These are phyloP conservation scores for Indicator maculatus DNA, from an alignment of 2,113 vertebrate species.

Conservation along the genomic window DNA sequence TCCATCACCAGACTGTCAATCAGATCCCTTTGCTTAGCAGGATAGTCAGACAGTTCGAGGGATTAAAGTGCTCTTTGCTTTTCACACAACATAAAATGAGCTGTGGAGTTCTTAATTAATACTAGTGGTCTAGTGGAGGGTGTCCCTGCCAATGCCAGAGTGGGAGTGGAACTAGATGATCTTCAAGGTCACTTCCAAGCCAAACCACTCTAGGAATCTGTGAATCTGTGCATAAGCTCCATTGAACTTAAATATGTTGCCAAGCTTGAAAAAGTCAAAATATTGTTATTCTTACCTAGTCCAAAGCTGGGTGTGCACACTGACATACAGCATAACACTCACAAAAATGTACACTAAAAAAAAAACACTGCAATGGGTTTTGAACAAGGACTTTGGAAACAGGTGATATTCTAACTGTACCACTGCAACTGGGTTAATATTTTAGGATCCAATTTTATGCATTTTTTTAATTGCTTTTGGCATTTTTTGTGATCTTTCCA, in stretches of 20 bases:
- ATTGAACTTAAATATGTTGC: not conserved
- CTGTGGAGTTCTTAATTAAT: not conserved
- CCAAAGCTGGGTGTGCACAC: not conserved
- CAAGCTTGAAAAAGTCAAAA: not conserved
- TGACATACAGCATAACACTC: not conserved
- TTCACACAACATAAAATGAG: not conserved
- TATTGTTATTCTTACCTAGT: not conserved
- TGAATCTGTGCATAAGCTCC: not conserved
- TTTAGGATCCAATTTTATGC: not conserved
- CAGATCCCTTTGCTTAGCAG: not conserved
- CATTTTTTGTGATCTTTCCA: conserved; percentile 14
- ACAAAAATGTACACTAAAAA: not conserved
- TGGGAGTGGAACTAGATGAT: no score
- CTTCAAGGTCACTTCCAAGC: no score
- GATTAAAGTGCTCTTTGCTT: not conserved
- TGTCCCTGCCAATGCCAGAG: no score
- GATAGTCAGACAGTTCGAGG: not conserved
- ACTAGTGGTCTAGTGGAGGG: no score
- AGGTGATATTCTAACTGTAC: not conserved
- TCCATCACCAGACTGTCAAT: not conserved
- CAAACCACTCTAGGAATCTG: no score
- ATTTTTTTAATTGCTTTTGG: not conserved
- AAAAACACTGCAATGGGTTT: not conserved
- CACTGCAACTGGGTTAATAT: not conserved
- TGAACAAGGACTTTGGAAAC: not conserved